phyloP scores from a whole-genome alignment of 2,113 vertebrate genomes.

The Periophthalmodon schlosseri region DNA sequence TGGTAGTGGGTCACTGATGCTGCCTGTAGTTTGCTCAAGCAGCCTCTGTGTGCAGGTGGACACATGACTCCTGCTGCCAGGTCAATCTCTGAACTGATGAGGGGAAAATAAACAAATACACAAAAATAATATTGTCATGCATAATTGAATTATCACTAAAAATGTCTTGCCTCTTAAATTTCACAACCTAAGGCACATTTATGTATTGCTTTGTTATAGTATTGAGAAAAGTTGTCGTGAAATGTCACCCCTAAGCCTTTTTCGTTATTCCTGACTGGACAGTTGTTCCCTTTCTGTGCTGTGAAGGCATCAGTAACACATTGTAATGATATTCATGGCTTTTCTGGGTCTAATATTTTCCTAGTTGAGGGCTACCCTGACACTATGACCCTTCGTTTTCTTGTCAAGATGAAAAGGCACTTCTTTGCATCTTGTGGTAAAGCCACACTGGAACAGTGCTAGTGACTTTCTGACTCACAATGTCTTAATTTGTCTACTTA shows the following conservation, averaged over 20 bases:
- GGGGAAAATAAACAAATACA: neutral
- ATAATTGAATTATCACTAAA: neutral
- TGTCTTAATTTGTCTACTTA: neutral
- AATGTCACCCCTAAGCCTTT: constrained; percentile 31
- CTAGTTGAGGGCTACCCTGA: constrained; percentile 59
- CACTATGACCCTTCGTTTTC: constrained; percentile 55
- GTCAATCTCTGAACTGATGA: constrained; percentile 7
- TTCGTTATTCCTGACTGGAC: neutral
- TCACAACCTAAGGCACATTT: neutral
- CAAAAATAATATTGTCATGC: neutral
- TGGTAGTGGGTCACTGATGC: neutral
- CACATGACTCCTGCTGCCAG: neutral
- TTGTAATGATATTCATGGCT: constrained; percentile 72
- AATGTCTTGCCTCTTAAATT: neutral
- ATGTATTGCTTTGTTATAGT: neutral
- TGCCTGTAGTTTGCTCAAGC: neutral
- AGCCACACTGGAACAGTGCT: constrained; percentile 29
- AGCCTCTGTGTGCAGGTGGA: neutral
- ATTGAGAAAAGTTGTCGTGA: neutral
- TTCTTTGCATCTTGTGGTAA: constrained; percentile 27
- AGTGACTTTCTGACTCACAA: neutral
- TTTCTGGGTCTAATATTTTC: constrained; percentile 55
- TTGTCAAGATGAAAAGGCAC: constrained; percentile 39
- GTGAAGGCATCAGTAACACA: constrained; percentile 51
- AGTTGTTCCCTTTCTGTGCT: constrained; percentile 6